These are phyloP conservation scores for Andrena cerasifolii DNA, from an alignment of 1,140 invertebrate species.

Conservation along the genomic window DNA sequence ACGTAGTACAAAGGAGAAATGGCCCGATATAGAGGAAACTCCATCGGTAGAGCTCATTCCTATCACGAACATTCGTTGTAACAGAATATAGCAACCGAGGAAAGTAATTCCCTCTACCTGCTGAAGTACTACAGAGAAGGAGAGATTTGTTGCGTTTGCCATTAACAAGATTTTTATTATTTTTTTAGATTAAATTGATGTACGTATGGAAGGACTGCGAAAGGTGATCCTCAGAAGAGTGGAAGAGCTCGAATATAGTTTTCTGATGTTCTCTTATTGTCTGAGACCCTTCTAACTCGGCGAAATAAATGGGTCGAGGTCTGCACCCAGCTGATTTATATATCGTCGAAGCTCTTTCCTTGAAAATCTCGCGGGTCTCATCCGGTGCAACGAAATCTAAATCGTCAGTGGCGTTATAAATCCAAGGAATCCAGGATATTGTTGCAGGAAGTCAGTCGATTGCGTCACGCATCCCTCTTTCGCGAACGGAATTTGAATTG, in stretches of 20 bases:
- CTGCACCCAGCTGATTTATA: conserved; percentile 40
- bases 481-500: conserved; percentile 12
- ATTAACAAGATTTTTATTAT: neutral
- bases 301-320: conserved; percentile 51
- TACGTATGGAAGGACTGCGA: too few relatives aligned
- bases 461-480: conserved; percentile 34
- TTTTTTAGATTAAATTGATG: neutral
- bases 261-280: conserved; percentile 28
- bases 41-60: neutral
- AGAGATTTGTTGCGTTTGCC: too few relatives aligned
- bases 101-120: too few relatives aligned
- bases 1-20: conserved; percentile 11
- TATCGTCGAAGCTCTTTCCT: conserved; percentile 30
- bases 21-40: neutral
- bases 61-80: neutral
- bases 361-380: conserved; percentile 38
- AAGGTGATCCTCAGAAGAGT: neutral
- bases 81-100: too few relatives aligned
- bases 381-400: conserved; percentile 50
- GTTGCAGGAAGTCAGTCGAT: conserved; percentile 46
- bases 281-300: conserved; percentile 19
- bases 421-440: conserved; percentile 34
- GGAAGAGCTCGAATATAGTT: neutral
- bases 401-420: conserved; percentile 38
- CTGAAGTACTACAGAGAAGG: too few relatives aligned